phyloP scores from a whole-genome alignment of 2,797 vertebrate species.

The Brotogeris chrysoptera region DNA sequence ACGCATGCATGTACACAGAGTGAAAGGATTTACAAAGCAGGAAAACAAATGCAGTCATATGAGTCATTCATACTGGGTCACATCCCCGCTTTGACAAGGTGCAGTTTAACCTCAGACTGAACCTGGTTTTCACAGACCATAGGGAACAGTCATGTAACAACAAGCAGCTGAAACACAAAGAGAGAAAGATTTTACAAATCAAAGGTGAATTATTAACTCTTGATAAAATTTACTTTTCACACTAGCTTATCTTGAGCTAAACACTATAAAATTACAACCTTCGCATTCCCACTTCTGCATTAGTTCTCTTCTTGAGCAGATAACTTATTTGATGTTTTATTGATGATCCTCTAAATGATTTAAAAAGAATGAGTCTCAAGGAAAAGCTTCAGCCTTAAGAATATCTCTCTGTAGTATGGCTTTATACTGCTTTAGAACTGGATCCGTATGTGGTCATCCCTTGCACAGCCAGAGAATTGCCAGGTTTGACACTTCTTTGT shows the following conservation, averaged over 20 bases:
- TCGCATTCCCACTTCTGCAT: neutral
- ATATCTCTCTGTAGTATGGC: neutral
- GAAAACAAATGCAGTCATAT: neutral
- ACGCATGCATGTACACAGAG: neutral
- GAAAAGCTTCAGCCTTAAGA: neutral
- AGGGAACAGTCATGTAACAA: conserved; percentile 15
- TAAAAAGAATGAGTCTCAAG: neutral
- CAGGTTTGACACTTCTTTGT: neutral
- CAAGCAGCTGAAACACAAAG: neutral
- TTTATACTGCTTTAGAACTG: neutral
- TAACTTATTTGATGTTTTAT: conserved; percentile 2
- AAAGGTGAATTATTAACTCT: neutral
- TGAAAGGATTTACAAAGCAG: neutral
- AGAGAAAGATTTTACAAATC: neutral
- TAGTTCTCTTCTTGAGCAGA: neutral
- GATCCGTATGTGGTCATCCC: neutral
- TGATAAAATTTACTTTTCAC: neutral
- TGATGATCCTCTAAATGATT: conserved; percentile 20
- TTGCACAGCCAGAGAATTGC: neutral
- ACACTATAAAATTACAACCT: neutral
- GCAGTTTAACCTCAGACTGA: conserved; percentile 42
- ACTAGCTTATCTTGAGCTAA: neutral
- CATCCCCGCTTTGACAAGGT: neutral
- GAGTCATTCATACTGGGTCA: neutral
- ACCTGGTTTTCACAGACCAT: neutral